Evolutionary conservation across 2,113 vertebrate species (phyloP).

Genomic region (Motacilla alba): DNA sequence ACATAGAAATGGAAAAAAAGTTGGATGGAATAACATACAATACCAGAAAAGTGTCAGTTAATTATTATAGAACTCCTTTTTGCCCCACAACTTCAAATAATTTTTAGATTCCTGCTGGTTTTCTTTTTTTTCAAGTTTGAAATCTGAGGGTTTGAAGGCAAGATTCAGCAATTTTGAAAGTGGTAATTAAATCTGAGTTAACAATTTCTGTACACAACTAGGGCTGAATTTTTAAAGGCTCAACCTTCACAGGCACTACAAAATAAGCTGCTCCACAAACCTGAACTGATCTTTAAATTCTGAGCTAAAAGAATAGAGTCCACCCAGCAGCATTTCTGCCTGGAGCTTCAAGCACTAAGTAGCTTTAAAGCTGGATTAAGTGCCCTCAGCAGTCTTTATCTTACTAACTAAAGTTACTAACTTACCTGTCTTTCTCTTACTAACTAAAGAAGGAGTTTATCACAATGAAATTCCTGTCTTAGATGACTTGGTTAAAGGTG

Average conservation of each 20-base stretch:
- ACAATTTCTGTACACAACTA: not conserved
- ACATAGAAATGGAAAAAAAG: not conserved
- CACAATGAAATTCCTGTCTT: not conserved
- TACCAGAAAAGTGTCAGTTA: not conserved
- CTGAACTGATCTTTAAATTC: not conserved
- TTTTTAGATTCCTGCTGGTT: not conserved
- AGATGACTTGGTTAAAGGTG: not conserved
- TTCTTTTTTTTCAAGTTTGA: not conserved
- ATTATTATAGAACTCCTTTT: not conserved
- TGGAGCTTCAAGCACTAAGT: not conserved
- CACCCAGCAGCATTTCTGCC: not conserved
- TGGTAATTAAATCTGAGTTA: not conserved
- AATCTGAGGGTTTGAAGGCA: not conserved
- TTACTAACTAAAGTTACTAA: not conserved
- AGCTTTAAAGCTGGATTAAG: not conserved
- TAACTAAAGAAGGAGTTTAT: not conserved
- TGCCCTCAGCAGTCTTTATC: not conserved
- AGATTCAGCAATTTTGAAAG: not conserved
- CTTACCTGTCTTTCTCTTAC: not conserved
- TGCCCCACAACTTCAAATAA: fast-evolving
- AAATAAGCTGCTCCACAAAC: not conserved
- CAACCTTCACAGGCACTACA: not conserved
- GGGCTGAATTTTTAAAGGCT: not conserved
- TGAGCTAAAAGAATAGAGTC: not conserved
- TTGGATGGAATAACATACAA: not conserved